phyloP scores from a whole-genome alignment of 2,888 invertebrate species.

The Chydorus sphaericus region DNA sequence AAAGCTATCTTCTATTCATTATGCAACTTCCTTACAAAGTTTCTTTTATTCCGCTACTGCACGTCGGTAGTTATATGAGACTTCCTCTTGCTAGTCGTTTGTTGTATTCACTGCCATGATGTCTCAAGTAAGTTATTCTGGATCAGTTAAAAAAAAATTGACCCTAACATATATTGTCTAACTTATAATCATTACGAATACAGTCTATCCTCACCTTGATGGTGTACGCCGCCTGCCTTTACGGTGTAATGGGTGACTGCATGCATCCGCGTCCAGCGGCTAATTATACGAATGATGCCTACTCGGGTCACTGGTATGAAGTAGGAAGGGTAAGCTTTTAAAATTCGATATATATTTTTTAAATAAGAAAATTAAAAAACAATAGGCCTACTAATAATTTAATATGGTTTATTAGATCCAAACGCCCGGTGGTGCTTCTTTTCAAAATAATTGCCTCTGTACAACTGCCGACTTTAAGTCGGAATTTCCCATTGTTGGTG shows the following conservation, averaged over 20 bases:
- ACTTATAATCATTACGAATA: no score
- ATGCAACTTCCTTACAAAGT: no score
- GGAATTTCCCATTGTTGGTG: slow-evolving; percentile 12
- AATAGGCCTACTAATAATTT: neutral
- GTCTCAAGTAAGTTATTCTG: no score
- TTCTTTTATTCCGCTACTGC: neutral
- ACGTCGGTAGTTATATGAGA: neutral
- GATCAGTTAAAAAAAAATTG: no score
- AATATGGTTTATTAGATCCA: slow-evolving; percentile 15
- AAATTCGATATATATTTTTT: neutral
- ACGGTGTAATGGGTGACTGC: slow-evolving; percentile 1
- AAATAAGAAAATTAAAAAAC: no score
- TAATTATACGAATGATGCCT: slow-evolving; percentile 16
- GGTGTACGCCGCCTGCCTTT: no score
- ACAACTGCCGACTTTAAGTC: slow-evolving; percentile 15
- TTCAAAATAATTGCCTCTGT: slow-evolving; percentile 18
- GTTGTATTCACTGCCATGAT: no score
- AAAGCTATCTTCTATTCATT: neutral
- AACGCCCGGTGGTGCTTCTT: slow-evolving; percentile 19
- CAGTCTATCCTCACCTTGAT: no score
- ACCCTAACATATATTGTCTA: no score
- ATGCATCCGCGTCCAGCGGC: slow-evolving; percentile 13
- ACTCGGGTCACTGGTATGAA: slow-evolving; percentile 18
- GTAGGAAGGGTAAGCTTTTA: slow-evolving; percentile 17
- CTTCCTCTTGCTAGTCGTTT: no score